Percentiles rank a stretch among this genome's conserved stretches.
Evolutionary conservation across 2,113 vertebrate genomes (phyloP).

Genomic region (Opisthocomus hoazin): DNA sequence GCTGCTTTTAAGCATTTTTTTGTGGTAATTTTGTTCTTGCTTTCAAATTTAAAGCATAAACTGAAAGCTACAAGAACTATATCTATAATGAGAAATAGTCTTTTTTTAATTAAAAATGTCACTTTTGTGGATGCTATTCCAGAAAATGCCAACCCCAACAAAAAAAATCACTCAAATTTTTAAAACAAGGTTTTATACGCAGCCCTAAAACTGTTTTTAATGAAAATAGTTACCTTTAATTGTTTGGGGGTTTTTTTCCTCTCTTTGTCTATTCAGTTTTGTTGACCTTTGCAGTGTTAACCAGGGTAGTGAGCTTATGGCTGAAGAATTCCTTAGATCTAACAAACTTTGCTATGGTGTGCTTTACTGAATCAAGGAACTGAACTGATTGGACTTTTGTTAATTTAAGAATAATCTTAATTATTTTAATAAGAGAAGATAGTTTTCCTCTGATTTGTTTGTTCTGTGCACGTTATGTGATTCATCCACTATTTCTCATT

Average conservation of each 20-base stretch:
- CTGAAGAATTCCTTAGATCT: not conserved
- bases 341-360: not conserved
- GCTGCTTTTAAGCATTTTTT: not conserved
- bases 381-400: not conserved
- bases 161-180: not conserved
- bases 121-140: not conserved
- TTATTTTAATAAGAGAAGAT: not conserved
- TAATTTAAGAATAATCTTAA: not conserved
- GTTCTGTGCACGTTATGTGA: not conserved
- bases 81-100: not conserved
- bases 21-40: not conserved
- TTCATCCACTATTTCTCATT: not conserved
- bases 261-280: fast-evolving
- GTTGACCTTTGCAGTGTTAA: not conserved
- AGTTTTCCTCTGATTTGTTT: not conserved
- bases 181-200: not conserved
- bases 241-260: fast-evolving
- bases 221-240: not conserved
- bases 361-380: not conserved
- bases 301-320: not conserved
- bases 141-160: not conserved
- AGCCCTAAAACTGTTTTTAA: not conserved
- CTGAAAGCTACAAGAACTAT: not conserved
- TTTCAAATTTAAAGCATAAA: not conserved
- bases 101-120: not conserved